A percentile compares a stretch with the other conserved stretches of the same genome.
Conservation (phyloP, 2,888 invertebrate genomes). For the Pogonocherus hispidulus region DNA sequence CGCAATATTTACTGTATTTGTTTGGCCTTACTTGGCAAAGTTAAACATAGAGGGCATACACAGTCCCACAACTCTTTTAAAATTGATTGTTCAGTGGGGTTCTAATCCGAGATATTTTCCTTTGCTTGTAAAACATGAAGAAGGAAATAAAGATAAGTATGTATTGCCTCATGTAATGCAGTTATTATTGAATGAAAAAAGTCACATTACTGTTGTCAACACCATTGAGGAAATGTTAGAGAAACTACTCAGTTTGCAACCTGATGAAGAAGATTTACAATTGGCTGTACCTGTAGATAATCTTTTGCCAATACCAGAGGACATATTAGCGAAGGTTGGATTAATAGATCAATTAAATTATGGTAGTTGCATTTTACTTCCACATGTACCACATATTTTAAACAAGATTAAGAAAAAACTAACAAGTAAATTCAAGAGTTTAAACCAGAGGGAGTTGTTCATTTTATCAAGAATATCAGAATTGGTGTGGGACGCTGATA, state of each 20-base stretch:
- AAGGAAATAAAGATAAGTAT: slow-evolving; percentile 69
- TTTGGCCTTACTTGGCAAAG: slow-evolving; percentile 86
- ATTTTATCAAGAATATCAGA: slow-evolving; percentile 84
- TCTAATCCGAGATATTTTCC: slow-evolving; percentile 83
- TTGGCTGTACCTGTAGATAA: slow-evolving; percentile 64
- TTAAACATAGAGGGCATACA: slow-evolving; percentile 86
- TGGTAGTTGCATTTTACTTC: slow-evolving; percentile 81
- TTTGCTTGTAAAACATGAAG: slow-evolving; percentile 76
- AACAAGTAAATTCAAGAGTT: slow-evolving; percentile 72
- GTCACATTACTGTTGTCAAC: slow-evolving; percentile 76
- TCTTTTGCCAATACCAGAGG: slow-evolving; percentile 63
- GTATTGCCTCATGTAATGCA: slow-evolving; percentile 79
- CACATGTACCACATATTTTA: slow-evolving; percentile 81
- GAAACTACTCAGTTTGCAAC: slow-evolving; percentile 77
- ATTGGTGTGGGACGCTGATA: slow-evolving; percentile 77
- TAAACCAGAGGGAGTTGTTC: slow-evolving; percentile 79
- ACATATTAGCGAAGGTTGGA: slow-evolving; percentile 59
- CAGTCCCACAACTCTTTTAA: slow-evolving; percentile 85
- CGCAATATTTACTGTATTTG: slow-evolving; percentile 81
- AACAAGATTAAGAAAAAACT: slow-evolving; percentile 78
- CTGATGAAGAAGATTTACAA: slow-evolving; percentile 72
- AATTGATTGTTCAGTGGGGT: slow-evolving; percentile 86
- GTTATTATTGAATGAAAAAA: slow-evolving; percentile 79
- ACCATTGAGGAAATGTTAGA: slow-evolving; percentile 82
- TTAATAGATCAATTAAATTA: slow-evolving; percentile 73